These are phyloP conservation scores for Limenitis camilla DNA, from an alignment of 2,888 invertebrate genomes.

Conservation along the genomic window DNA sequence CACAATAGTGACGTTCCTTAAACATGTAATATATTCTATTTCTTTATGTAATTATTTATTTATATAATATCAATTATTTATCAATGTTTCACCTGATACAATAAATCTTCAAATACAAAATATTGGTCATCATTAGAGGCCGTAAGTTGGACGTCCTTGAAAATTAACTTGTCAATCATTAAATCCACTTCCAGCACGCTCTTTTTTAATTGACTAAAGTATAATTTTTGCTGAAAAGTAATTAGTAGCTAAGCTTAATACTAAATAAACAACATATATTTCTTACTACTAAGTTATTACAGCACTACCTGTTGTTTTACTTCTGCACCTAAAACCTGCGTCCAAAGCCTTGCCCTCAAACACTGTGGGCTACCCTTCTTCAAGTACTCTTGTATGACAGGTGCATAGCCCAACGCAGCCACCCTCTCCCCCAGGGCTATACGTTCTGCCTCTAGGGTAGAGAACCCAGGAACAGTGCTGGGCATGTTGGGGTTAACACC, in stretches of 20 bases:
- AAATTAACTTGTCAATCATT: constrained; percentile 94
- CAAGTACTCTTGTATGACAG: constrained; percentile 91
- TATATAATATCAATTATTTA: too few species aligned
- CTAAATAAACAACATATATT: not conserved
- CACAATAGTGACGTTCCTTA: too few species aligned
- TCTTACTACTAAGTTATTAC: not conserved
- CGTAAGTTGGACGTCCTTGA: constrained; percentile 96
- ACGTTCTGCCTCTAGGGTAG: constrained; percentile 80
- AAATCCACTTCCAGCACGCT: constrained; percentile 91
- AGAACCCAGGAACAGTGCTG: constrained; percentile 67
- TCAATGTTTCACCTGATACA: constrained; percentile 82
- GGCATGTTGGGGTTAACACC: constrained; percentile 79
- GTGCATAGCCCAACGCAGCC: constrained; percentile 85
- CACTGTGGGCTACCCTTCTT: constrained; percentile 89
- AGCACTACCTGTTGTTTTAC: constrained; percentile 76
- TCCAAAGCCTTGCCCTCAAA: constrained; percentile 88
- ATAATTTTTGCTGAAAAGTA: constrained; percentile 75
- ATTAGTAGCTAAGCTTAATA: not conserved
- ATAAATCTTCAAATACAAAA: constrained; percentile 96
- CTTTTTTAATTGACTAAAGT: constrained; percentile 87
- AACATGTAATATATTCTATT: too few species aligned
- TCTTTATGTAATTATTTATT: too few species aligned
- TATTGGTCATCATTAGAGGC: constrained; percentile 98
- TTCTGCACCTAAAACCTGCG: constrained; percentile 87
- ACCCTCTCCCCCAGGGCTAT: constrained; percentile 85